Evolutionary conservation across 2,888 invertebrate genomes (phyloP).

Genomic region (Hedychridium roseum): DNA sequence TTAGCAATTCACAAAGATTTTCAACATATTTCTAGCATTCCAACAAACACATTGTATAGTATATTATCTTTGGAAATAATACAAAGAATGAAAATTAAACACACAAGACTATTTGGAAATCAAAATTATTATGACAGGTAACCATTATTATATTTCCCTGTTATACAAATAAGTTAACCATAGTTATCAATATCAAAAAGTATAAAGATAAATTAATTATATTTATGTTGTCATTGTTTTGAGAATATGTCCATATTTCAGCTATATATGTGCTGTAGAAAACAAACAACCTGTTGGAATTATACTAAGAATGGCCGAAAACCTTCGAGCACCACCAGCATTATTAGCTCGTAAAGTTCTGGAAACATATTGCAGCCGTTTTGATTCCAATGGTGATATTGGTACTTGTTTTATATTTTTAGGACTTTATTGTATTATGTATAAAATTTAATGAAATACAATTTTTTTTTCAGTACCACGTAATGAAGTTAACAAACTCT

Average conservation of each 20-base stretch:
- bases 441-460: constrained; percentile 52
- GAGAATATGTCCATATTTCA: constrained; percentile 18
- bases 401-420: neutral
- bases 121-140: constrained; percentile 68
- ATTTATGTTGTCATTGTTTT: constrained; percentile 7
- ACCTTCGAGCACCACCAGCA: constrained; percentile 68
- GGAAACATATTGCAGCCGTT: constrained; percentile 64
- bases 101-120: constrained; percentile 69
- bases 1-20: too few species aligned
- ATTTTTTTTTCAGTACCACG: constrained; percentile 63
- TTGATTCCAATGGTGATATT: constrained; percentile 37
- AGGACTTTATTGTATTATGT: constrained; percentile 44
- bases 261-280: constrained; percentile 57
- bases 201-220: constrained; percentile 7
- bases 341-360: constrained; percentile 70
- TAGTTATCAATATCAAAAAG: too few species aligned
- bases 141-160: constrained; percentile 16
- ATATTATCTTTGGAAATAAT: constrained; percentile 75
- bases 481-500: constrained; percentile 66
- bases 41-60: constrained; percentile 72
- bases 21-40: constrained; percentile 64
- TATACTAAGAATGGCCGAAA: constrained; percentile 68
- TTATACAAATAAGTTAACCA: too few species aligned
- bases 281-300: constrained; percentile 67
- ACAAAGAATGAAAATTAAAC: constrained; percentile 71